Evolutionary conservation across 2,797 vertebrate genomes (phyloP), one percentile per base, ranked within the genome.

Genomic region (Melanotaenia parkinsoni): DNA sequence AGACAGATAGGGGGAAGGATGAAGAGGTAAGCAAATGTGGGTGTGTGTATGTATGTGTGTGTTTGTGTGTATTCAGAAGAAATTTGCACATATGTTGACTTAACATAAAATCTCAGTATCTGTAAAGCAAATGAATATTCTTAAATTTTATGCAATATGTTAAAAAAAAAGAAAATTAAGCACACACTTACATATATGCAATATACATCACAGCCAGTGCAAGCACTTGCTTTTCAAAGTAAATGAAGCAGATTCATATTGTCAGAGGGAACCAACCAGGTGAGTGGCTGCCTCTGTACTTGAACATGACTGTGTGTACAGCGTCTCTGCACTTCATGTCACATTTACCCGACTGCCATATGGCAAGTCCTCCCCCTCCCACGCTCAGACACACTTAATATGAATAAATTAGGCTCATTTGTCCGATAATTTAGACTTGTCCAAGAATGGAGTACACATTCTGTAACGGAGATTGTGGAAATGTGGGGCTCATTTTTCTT

Each of bases 331-430:
- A 64, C 74, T 43, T 45, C 45, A 43, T 57, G 33, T 76, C 61
- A n/a, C 45, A 47, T n/a, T 9, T 47, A 68, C 67, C 58, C 68
- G 37, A 33, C 20, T 22, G 72, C 85, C 79, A 87, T 89, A 88
- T 85, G 90, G 86, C 57, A 7, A 22, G 33, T 59, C 22, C 81
- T 60, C 72, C 61, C 0, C 76, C 58, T 59, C 51, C 56, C 22
- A 16, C 5, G 30, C 11, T 58, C 53, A 38, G 63, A 54, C 59
- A 57, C 68, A 45, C 83, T 83, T 87, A 83, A 81, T 86, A 76
- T 72, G 72, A 88, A 91, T 86, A 76, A 80, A 92, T 88, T 88
- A 64, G 74, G 74, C 68, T 79, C 64, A 76, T 90, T 86, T 84
- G 67, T 83, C 74, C 82, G 67, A 63, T 62, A 70, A 78, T 67